Evolutionary conservation across 2,888 invertebrate genomes (phyloP), one percentile per base, ranked within the genome.

Genomic region (Muschampia plurimacula): DNA sequence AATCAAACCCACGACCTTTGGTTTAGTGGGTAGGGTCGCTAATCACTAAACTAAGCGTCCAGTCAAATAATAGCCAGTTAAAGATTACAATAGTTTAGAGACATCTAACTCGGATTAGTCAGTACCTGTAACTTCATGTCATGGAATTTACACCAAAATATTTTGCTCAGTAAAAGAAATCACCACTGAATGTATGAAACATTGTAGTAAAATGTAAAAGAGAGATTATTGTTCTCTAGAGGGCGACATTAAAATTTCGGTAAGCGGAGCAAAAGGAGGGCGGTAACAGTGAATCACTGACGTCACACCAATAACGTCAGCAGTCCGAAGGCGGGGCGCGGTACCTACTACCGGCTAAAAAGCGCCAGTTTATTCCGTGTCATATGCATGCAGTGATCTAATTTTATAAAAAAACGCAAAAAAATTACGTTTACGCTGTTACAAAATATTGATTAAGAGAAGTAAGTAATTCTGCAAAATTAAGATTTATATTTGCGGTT

Each of bases 231-330:
- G 69, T 72, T 72, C 67, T 72, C 46, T 72, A 63, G 49, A 72
- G 67, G 15, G 65, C 71, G 62, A 80, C 81, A 80, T 80, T 77
- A 78, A 80, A 81, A 84, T 83, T 83, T 83, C 79, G 84, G 83
- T 80, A 79, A 80, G 75, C 77, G 78, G 76, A 80, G 83, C 83
- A 81, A 77, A 80, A 77, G 76, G 80, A 83, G 84, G 81, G 77
- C 80, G 83, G 83, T 85, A 86, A 83, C 85, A 87, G 86, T 84
- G 79, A 82, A 81, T 74, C 78, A 76, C 83, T 91, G 92, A 92
- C 93, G 93, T 92, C 92, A 92, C 86, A 68, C 76, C 77, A 75
- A 85, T 92, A 92, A 92, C 93, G 93, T 93, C 92, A 88, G 86
- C 71, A 70, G 71, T 76, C 85, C 83, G 83, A 89, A 89, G 88